Evolutionary conservation across 2,888 invertebrate species (phyloP), one percentile per base, ranked within the genome.

Genomic region (Hirtodrosophila confusa): DNA sequence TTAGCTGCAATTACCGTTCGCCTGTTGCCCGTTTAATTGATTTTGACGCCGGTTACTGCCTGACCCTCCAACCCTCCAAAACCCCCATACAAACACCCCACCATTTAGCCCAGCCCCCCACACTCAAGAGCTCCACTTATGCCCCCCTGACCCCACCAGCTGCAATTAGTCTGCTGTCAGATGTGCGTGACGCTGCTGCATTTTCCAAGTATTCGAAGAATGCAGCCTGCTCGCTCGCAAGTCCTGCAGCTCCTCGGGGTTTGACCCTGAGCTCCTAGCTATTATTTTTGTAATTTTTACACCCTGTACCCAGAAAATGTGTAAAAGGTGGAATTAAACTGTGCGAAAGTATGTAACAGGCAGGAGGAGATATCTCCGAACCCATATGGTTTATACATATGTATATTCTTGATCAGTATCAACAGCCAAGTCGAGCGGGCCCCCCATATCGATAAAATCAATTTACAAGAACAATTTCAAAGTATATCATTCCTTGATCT

Each of bases 1-100:
- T 72, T 82, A 82, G 79, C 88, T 80, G 88, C 89, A 89, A 78
- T 89, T 88, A 80, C 77, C 66, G 82, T 79, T 83, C 75, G 78
- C 84, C 82, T 73, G 82, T 78, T 82, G 76, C 72, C 80, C 77
- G 71, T 86, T 84, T 89, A 89, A 88, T 89, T 89, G 88, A 89
- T 88, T 88, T 89, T 78, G 80, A 80, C 88, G 88, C 88, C 88
- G 78, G 84, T 86, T 47, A 41, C 45, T 8, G 44, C 48, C 36
- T 10, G 12, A 7, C 48, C 41, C 10, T n/a, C 27, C 35, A 10
- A 9, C 24, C 36, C 35, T 7, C 17, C 17, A 17, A 17, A 17
- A 17, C 17, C 17, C 44, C n/a, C 31, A 35, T 7, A 4, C 9
- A 9, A 12, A 24, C 5, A 3, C 12, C 10, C 47, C 6, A 7